Evolutionary conservation across 2,113 vertebrate species (phyloP).

Genomic region (Mirza zaza): DNA sequence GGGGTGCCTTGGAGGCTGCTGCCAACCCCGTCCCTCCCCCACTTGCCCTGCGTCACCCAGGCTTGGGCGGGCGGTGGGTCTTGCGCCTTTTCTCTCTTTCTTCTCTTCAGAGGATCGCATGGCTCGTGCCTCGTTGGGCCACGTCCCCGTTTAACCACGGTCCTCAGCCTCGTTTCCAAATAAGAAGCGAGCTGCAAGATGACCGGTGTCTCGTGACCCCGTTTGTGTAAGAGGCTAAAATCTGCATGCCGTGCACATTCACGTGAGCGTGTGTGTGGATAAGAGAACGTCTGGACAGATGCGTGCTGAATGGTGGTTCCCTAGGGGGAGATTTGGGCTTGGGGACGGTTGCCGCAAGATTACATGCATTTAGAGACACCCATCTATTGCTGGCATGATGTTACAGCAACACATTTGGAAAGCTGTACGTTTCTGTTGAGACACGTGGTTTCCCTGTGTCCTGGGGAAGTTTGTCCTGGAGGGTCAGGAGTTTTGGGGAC

Average conservation of each 20-base stretch:
- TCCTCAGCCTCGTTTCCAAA: background rate
- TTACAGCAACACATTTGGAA: background rate
- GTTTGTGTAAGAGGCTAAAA: background rate
- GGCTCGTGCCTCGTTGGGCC: background rate
- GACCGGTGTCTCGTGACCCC: background rate
- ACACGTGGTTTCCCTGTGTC: background rate
- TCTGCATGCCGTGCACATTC: background rate
- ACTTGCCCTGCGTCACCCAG: background rate
- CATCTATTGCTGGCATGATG: rapidly evolving
- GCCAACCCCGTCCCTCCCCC: background rate
- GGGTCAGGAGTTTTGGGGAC: background rate
- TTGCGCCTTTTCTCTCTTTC: background rate
- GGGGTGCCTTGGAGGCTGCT: rapidly evolving
- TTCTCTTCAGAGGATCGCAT: background rate
- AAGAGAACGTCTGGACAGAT: background rate
- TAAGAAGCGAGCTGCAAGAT: background rate
- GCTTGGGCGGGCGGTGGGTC: rapidly evolving
- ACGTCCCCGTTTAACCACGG: background rate
- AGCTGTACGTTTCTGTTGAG: background rate
- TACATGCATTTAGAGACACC: background rate
- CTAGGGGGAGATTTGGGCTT: background rate
- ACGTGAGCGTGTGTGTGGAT: rapidly evolving
- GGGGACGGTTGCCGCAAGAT: rapidly evolving
- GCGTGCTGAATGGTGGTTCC: rapidly evolving
- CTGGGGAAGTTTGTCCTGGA: too few species aligned